Evolutionary conservation across 1,140 invertebrate genomes (phyloP), one percentile per base, ranked within the genome.

Genomic region (Leptinotarsa texana): DNA sequence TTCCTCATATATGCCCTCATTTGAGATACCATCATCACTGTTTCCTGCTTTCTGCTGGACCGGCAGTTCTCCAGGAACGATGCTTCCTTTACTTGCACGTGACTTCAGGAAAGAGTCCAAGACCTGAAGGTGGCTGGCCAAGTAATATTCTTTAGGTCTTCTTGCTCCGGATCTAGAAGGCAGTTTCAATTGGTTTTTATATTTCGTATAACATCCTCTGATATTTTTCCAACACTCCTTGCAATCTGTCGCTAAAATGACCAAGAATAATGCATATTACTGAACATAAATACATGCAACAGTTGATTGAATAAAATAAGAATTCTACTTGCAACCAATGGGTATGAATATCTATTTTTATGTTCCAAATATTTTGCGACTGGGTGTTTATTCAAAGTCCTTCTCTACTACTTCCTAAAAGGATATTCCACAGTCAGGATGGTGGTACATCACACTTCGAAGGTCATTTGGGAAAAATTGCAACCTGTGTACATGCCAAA

Each of bases 191-290:
- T 51, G 11, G 13, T 51, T 51, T 51, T 51, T 51, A n/a, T 51
- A 22, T 24, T 65, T 63, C 63, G 63, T 63, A 63, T 63, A 65
- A 65, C 63, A 21, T 21, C 63, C 21, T 65, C 18, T 65, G 15
- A 65, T 8, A 8, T 51, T 51, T 51, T 51, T 51, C 49, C 17
- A 51, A 51, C 49, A 13, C 13, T 51, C 49, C 13, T n/a, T 51
- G 49, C 49, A 51, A 51, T 51, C 49, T 51, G 49, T 13, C 4
- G 17, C 13, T 51, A 13, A 51, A 51, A 51, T 15, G 17, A 51
- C 4, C 17, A n/a, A 51, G 17, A n/a, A 1, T 15, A 51, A 51
- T 51, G 15, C 13, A 15, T 15, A 51, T 15, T 3, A 51, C 4
- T 51, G 49, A 51, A 51, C 13, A 51, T 13, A 51, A 51, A 17